Evolutionary conservation across 2,888 invertebrate species (phyloP), one percentile per base, ranked within the genome.

Genomic region (Cancer borealis): DNA sequence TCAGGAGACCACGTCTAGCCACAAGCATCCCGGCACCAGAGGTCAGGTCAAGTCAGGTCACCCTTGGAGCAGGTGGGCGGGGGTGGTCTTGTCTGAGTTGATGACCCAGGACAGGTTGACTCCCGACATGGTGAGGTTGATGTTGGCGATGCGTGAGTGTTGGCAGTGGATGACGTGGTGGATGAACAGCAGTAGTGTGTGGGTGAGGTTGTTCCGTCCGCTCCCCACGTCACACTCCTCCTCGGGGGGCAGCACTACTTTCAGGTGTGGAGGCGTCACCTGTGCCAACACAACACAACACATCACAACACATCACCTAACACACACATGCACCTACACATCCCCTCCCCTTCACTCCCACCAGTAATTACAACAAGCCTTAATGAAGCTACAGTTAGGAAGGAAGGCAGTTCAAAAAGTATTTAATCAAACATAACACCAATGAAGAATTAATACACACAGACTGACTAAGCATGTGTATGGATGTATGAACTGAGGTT

Each of bases 181-280:
- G 30, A 99, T 96, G 96, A 99, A 98, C 96, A 99, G 97, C 96
- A 99, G 97, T 95, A 99, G 97, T 92, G 98, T 98, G 96, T 98
- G 98, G 96, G 99, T 98, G 96, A 99, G 97, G 97, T 99, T 99
- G 97, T 98, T 98, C 96, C 98, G 97, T 92, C 99, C 98, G 97
- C 98, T 96, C 95, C 96, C 93, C 96, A 95, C 96, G 96, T 96
- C 96, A 96, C 95, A 96, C 95, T 95, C 94, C 39, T 95, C 96
- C 6, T 96, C 95, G 14, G 92, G 93, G 0, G 95, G 94, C 30
- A 95, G 91, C 45, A 95, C 79, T 30, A 95, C 92, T 88, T 95
- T 95, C 46, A 95, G 87, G 79, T 95, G 95, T 0, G 95, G 95
- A 12, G 95, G 95, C 26, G 93, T 94, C 5, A 95, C 66, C 95